Percentiles rank a stretch among this genome's conserved stretches.
These are phyloP conservation scores for Myopa testacea DNA, from an alignment of 2,888 invertebrate species.

Conservation along the genomic window DNA sequence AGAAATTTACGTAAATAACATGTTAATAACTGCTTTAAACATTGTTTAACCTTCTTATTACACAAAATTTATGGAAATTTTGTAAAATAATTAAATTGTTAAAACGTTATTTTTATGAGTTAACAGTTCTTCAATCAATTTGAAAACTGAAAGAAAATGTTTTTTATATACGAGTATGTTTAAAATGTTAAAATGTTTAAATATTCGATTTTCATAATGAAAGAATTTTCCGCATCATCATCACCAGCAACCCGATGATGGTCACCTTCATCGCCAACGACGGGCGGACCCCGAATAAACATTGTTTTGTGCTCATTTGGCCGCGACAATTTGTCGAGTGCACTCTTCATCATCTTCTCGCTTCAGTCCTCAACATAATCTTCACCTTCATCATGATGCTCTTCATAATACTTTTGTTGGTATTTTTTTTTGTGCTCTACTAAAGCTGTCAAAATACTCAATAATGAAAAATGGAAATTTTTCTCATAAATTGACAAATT, in stretches of 20 bases:
- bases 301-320: constrained; percentile 48
- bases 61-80: neutral
- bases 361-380: constrained; percentile 13
- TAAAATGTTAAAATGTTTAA: neutral
- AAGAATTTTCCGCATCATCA: neutral
- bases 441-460: constrained; percentile 61
- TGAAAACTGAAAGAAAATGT: no score
- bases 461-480: constrained; percentile 63
- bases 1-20: no score
- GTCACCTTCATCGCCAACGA: constrained; percentile 21
- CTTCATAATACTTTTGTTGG: neutral
- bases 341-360: constrained; percentile 31
- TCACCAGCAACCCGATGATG: neutral
- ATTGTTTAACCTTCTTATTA: no score
- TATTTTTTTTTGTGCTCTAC: constrained; percentile 45
- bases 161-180: no score
- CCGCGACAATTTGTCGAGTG: constrained; percentile 45
- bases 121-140: no score
- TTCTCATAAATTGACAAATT: constrained; percentile 61
- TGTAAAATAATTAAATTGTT: neutral
- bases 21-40: no score
- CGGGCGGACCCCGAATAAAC: constrained; percentile 46
- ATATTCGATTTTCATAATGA: neutral
- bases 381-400: neutral
- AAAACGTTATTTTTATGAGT: no score